Evolutionary conservation across 2,797 vertebrate species (phyloP), one percentile per base, ranked within the genome.

Genomic region (Dromococcyx pavoninus): DNA sequence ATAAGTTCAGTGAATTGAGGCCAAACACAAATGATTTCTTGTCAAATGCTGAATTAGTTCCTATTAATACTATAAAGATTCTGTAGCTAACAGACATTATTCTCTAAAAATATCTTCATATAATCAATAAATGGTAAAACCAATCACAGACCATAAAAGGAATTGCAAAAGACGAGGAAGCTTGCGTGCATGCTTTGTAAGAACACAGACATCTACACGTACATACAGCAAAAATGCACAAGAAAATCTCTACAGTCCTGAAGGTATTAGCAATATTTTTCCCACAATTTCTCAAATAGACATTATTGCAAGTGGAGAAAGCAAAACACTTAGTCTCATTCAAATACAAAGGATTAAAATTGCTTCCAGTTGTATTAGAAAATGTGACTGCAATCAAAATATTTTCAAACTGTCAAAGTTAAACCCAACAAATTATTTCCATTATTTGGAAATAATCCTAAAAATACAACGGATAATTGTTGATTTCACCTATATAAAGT

Each of bases 121-220:
- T 82, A 62, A 87, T 94, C 85, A 85, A 88, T 80, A 84, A 64
- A 83, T 35, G 21, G 32, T 71, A 62, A 88, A 94, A 84, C 1
- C 17, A 58, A 66, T 58, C 24, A 73, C 35, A 82, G 51, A 92
- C 69, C 46, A 54, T n/a, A 32, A 72, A 91, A 70, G 27, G 83
- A 77, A 77, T 71, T 46, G 23, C 51, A 62, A 23, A 39, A 72
- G 88, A 76, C 41, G 32, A 56, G 56, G 35, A 86, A 50, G 37
- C 17, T 67, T 67, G 8, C 66, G 37, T 25, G 12, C 64, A 28
- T 32, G 43, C 32, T 56, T 73, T 53, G 7, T 65, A 58, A 72
- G 46, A 89, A 67, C 39, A 35, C 4, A 7, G 37, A 17, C 43
- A 61, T 51, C 43, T 86, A 37, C 15, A 21, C 22, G 28, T 8